Base-by-base conservation (phyloP, 2,797 vertebrate species). In the Labroides dimidiatus region DNA sequence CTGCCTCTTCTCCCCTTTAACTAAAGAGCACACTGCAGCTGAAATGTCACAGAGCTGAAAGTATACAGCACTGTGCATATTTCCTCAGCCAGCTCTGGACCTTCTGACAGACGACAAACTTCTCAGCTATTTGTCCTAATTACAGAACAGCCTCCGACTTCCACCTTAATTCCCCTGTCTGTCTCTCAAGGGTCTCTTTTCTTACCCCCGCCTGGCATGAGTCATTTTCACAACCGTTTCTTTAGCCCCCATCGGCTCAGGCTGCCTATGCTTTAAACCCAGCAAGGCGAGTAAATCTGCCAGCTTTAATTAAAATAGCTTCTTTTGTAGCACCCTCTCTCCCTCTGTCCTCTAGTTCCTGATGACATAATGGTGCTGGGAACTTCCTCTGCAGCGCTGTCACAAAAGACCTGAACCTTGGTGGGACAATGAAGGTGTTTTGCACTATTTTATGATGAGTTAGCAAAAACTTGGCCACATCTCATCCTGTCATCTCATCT, bases 221-320 rank as follows among this genome's bases (percentile, higher is more conserved):
- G 64, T 93, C 88, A 93, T 89, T 93, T 94, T 92, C 91, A 94
- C 64, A 58, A 78, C 78, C 64, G 24, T 67, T 81, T 73, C 76
- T 86, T 87, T 82, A 80, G 89, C 84, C 89, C 86, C 72, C 52
- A 55, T 75, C 78, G 45, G 86, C 62, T 67, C 20, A 36, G 64
- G 44, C 78, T 21, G 69, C 79, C 78, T 56, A 69, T 68, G 81
- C 82, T 88, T 89, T 91, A 89, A 91, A 90, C 77, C 75, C 77
- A 84, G 84, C 75, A 70, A 33, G 75, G 76, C 83, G 42, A 86
- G 88, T 93, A 93, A 93, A 94, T 93, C 89, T 93, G 91, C 81
- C 90, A 86, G 80, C 78, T 88, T 91, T 91, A 93, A 95, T 94
- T 94, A 94, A 93, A 94, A 92, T 76, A 76, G 87, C 84, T 85